phyloP scores from a whole-genome alignment of 1,140 invertebrate genomes.

The Drosophila parvula region DNA sequence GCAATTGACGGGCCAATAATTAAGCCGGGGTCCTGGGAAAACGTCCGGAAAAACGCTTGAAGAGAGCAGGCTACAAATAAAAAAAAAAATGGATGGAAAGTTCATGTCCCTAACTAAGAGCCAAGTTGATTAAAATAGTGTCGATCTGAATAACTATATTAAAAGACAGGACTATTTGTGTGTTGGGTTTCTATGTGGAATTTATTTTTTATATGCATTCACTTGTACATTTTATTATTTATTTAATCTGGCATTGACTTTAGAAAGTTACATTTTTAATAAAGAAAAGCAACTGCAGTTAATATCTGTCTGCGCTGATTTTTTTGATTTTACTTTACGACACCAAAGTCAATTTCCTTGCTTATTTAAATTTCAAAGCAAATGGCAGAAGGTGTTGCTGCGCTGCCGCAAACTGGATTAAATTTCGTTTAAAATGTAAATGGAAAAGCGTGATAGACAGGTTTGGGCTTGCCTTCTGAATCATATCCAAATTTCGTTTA shows the following conservation, averaged over 20 bases:
- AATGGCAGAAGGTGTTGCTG: constrained; percentile 56
- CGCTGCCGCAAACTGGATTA: constrained; percentile 72
- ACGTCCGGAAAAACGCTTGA: constrained; percentile 21
- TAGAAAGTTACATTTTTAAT: too few relatives aligned
- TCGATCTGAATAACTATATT: neutral
- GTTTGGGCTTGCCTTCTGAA: constrained; percentile 44
- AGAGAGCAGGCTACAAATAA: constrained; percentile 5
- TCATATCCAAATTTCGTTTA: constrained; percentile 53
- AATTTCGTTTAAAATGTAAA: constrained; percentile 83
- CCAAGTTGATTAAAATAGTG: neutral
- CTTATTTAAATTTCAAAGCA: constrained; percentile 81
- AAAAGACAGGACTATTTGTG: too few relatives aligned
- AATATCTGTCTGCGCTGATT: constrained; percentile 1
- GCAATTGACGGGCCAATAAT: constrained; percentile 83
- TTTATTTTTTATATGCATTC: too few relatives aligned
- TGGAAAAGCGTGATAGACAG: constrained; percentile 51
- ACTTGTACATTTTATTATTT: too few relatives aligned
- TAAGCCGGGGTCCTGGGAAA: constrained; percentile 55
- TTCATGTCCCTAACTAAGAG: neutral
- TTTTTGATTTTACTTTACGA: constrained; percentile 17
- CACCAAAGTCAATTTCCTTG: constrained; percentile 78
- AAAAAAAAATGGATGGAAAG: neutral
- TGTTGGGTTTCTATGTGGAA: too few relatives aligned
- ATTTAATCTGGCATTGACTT: too few relatives aligned
- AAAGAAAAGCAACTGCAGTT: neutral